Evolutionary conservation across 2,888 invertebrate genomes (phyloP).

Genomic region (Girardia tigrina): DNA sequence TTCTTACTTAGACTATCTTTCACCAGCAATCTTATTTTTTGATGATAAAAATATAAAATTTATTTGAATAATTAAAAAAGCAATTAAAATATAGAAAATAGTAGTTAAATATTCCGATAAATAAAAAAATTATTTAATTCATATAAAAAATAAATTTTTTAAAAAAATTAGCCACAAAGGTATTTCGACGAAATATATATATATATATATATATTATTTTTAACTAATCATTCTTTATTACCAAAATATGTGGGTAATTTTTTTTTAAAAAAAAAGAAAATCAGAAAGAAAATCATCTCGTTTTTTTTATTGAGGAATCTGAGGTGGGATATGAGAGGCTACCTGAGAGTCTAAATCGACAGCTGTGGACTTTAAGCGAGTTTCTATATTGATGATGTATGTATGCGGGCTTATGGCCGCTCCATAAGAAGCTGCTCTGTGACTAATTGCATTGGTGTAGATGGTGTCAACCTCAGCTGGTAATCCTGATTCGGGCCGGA

Average conservation of each 20-base stretch:
- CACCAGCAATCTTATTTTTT: no score
- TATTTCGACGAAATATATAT: no score
- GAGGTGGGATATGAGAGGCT: conserved; percentile 23
- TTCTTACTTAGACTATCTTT: no score
- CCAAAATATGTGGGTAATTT: not conserved
- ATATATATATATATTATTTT: no score
- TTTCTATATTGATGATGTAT: conserved; percentile 4
- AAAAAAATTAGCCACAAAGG: no score
- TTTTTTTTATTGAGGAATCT: conserved; percentile 21
- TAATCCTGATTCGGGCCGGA: conserved; percentile 14
- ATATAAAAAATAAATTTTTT: no score
- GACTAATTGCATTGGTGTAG: conserved; percentile 19
- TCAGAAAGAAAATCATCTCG: conserved; percentile 23
- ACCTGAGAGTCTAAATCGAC: conserved; percentile 23
- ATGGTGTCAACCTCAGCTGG: conserved; percentile 23
- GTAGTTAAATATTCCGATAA: no score
- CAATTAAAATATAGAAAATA: no score
- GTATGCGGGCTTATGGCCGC: not conserved
- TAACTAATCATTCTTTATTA: not conserved
- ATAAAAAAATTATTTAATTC: no score
- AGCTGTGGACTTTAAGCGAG: conserved; percentile 18
- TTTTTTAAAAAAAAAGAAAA: not conserved
- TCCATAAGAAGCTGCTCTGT: conserved; percentile 11
- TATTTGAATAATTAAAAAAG: no score
- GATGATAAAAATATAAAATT: no score